phyloP scores from a whole-genome alignment of 2,797 vertebrate species.

The Microctenopoma stevenorrisi region DNA sequence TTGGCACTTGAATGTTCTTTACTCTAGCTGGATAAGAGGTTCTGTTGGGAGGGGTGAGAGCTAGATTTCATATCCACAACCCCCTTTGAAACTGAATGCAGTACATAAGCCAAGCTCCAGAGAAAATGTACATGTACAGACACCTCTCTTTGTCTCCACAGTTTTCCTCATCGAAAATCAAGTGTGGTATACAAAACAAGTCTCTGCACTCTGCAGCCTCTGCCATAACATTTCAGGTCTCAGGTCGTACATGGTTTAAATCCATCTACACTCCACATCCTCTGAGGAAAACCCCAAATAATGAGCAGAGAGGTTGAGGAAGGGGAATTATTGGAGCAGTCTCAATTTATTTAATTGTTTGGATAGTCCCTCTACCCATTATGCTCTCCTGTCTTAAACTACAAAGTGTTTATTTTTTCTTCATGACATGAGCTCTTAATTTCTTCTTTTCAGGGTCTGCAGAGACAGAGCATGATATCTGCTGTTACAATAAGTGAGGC shows the following conservation, averaged over 20 bases:
- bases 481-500: constrained; percentile 30
- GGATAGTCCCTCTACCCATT: constrained; percentile 49
- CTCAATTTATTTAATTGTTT: constrained; percentile 57
- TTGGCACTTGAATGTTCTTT: constrained; percentile 57
- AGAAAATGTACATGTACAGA: constrained; percentile 38
- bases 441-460: constrained; percentile 28
- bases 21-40: constrained; percentile 58
- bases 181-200: constrained; percentile 28
- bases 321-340: constrained; percentile 49
- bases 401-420: constrained; percentile 51
- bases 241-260: constrained; percentile 58
- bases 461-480: constrained; percentile 37
- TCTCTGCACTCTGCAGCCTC: constrained; percentile 31
- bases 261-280: constrained; percentile 64
- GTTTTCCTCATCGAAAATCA: constrained; percentile 23
- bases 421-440: constrained; percentile 42
- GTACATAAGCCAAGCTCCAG: constrained; percentile 47
- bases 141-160: constrained; percentile 33
- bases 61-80: constrained; percentile 63
- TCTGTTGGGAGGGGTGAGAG: constrained; percentile 44
- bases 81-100: constrained; percentile 72
- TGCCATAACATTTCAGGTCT: constrained; percentile 59
- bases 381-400: constrained; percentile 49
- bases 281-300: constrained; percentile 61
- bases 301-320: constrained; percentile 54